Conservation (phyloP, 2,113 vertebrate genomes). For the Tenebrosternarchus preto region DNA sequence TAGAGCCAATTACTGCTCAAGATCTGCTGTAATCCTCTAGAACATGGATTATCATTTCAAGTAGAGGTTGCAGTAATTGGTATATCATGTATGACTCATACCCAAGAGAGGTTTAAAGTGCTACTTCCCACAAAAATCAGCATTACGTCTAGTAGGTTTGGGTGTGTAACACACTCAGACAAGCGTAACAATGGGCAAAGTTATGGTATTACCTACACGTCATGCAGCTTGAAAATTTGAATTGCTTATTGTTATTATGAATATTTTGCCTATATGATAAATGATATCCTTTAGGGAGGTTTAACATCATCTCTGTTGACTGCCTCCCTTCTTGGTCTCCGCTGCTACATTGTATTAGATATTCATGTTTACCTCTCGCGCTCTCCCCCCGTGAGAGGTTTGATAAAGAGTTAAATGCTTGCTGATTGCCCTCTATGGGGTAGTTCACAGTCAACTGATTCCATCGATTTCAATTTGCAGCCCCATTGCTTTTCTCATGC, state of each 20-base stretch:
- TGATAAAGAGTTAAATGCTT: slow-evolving; percentile 6
- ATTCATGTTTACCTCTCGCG: not conserved
- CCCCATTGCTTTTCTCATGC: not conserved
- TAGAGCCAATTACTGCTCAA: not conserved
- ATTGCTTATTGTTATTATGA: not conserved
- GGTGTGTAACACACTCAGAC: not conserved
- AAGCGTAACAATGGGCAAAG: too few species aligned
- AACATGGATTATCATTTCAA: slow-evolving; percentile 4
- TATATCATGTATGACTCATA: not conserved
- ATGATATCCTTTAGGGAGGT: not conserved
- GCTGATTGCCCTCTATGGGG: slow-evolving; percentile 8
- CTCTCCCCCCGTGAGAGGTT: not conserved
- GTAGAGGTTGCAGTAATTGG: slow-evolving; percentile 9
- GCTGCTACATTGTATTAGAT: not conserved
- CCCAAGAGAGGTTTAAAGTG: not conserved
- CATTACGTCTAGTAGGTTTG: not conserved
- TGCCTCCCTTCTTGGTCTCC: not conserved
- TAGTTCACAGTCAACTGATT: not conserved
- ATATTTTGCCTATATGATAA: slow-evolving; percentile 12
- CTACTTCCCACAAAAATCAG: not conserved
- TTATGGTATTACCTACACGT: too few species aligned
- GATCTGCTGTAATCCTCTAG: not conserved
- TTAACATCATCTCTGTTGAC: not conserved
- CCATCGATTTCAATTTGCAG: slow-evolving; percentile 34
- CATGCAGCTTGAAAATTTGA: too few species aligned